Percentiles rank a stretch among this genome's conserved stretches.
Conservation (phyloP, 2,888 invertebrate genomes). For the Trimorus sp. region DNA sequence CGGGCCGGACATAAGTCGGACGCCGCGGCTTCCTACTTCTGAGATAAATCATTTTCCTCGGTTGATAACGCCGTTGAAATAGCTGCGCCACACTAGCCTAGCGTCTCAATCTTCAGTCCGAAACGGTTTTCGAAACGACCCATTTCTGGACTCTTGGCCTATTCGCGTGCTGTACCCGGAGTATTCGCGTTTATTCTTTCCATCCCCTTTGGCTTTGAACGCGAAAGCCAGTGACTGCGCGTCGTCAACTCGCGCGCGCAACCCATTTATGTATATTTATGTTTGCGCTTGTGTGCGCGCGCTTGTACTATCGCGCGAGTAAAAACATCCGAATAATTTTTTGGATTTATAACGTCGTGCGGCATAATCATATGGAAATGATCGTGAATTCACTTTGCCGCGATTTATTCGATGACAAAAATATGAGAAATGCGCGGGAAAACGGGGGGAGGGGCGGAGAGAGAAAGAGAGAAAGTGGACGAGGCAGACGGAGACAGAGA, state of each 20-base stretch:
- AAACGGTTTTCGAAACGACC: constrained; percentile 60
- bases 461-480: too few relatives aligned
- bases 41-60: constrained; percentile 45
- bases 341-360: constrained; percentile 38
- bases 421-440: constrained; percentile 15
- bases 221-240: constrained; percentile 25
- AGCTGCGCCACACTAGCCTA: constrained; percentile 43
- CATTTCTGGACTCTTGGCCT: constrained; percentile 55
- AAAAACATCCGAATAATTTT: constrained; percentile 36
- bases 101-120: constrained; percentile 51
- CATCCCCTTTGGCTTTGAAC: constrained; percentile 50
- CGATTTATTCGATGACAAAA: constrained; percentile 36
- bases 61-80: constrained; percentile 45
- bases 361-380: constrained; percentile 42
- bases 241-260: neutral
- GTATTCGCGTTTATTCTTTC: constrained; percentile 46
- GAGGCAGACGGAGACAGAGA: constrained; percentile 1
- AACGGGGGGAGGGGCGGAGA: too few relatives aligned
- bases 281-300: neutral
- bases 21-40: constrained; percentile 47
- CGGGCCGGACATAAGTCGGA: constrained; percentile 40
- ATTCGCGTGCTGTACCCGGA: constrained; percentile 47
- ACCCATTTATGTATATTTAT: neutral
- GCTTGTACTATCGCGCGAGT: neutral
- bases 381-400: constrained; percentile 38